A percentile compares a stretch with the other conserved stretches of the same genome.
Conservation (phyloP, 2,797 vertebrate species). For the Rhincodon typus region DNA sequence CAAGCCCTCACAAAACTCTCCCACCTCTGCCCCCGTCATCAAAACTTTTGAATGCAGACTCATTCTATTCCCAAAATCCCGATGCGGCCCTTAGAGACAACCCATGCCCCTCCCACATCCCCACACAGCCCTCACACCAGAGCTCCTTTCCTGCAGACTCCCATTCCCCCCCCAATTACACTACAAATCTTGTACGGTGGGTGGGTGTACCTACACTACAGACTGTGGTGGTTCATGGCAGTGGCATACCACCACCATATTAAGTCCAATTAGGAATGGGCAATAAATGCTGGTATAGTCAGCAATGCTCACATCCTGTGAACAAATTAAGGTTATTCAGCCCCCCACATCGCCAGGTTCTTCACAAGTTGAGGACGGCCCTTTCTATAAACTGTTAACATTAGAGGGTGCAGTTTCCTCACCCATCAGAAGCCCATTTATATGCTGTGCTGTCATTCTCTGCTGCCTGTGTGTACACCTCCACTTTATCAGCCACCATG, state of each 20-base stretch:
- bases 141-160: not conserved
- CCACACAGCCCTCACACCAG: not conserved
- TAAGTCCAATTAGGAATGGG: not conserved
- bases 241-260: not conserved
- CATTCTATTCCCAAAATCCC: too few species aligned
- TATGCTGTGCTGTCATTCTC: constrained; percentile 62
- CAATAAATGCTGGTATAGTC: not conserved
- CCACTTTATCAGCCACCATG: constrained; percentile 88
- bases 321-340: not conserved
- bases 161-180: not conserved
- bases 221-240: not conserved
- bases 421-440: constrained; percentile 95
- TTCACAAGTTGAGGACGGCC: not conserved
- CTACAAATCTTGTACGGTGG: too few species aligned
- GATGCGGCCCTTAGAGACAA: too few species aligned
- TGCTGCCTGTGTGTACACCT: constrained; percentile 76
- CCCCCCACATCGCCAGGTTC: not conserved
- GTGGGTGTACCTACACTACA: not conserved
- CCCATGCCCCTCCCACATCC: not conserved
- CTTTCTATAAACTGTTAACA: not conserved
- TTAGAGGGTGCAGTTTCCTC: constrained; percentile 44
- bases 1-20: too few species aligned
- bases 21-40: not conserved
- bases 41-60: not conserved
- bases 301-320: not conserved